Evolutionary conservation across 1,140 invertebrate species (phyloP).

Genomic region (Drosophila kanapiae): DNA sequence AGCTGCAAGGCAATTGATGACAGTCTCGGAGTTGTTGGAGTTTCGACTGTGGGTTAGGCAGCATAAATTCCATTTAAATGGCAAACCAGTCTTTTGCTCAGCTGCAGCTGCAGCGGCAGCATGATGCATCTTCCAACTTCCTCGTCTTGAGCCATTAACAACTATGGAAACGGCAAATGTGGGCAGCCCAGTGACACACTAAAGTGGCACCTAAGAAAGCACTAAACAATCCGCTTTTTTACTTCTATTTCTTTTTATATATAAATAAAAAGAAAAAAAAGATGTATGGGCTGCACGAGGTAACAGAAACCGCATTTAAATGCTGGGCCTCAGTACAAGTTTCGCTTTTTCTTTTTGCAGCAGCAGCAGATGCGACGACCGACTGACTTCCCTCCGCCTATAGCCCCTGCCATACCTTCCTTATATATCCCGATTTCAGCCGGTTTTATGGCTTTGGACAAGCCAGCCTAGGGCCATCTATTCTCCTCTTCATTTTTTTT

Average conservation of each 20-base stretch:
- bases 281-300: conserved; percentile 29
- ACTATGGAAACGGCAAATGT: conserved; percentile 69
- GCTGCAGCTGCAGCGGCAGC: conserved; percentile 35
- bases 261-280: conserved; percentile 28
- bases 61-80: conserved; percentile 82
- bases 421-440: conserved; percentile 34
- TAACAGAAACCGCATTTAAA: conserved; percentile 73
- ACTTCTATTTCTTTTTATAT: conserved; percentile 6
- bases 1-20: conserved; percentile 66
- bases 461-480: conserved; percentile 68
- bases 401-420: neutral
- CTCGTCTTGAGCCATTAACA: conserved; percentile 64
- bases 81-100: conserved; percentile 54
- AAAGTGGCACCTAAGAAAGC: conserved; percentile 60
- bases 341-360: conserved; percentile 25
- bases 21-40: conserved; percentile 46
- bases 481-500: conserved; percentile 25
- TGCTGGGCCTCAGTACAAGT: conserved; percentile 43
- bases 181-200: conserved; percentile 79
- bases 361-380: conserved; percentile 58
- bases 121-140: conserved; percentile 57
- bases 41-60: conserved; percentile 61
- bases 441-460: conserved; percentile 71
- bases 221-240: conserved; percentile 13
- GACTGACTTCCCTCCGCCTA: neutral